phyloP scores from a whole-genome alignment of 2,888 invertebrate species.

The Mongoloraphidia duomilia region DNA sequence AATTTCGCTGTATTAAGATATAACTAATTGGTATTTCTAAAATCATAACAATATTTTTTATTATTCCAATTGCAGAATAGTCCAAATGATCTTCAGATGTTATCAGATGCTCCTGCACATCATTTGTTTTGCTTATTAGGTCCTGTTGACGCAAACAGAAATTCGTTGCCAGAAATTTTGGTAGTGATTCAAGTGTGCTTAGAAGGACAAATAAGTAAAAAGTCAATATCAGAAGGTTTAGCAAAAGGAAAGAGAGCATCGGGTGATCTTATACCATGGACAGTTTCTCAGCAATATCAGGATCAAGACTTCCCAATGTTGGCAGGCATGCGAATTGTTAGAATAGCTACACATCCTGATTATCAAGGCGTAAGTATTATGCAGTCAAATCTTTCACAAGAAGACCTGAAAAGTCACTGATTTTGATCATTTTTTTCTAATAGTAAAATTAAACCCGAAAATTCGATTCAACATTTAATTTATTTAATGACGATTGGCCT shows the following conservation, averaged over 20 bases:
- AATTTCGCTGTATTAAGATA: too few species aligned
- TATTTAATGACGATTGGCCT: too few species aligned
- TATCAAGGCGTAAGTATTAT: slow-evolving; percentile 63
- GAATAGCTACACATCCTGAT: slow-evolving; percentile 97
- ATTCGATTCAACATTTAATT: not conserved
- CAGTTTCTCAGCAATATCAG: slow-evolving; percentile 89
- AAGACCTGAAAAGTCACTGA: not conserved
- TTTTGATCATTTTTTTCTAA: not conserved
- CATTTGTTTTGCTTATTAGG: slow-evolving; percentile 89
- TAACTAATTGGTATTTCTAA: too few species aligned
- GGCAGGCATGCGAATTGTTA: slow-evolving; percentile 78
- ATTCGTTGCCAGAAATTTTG: slow-evolving; percentile 77
- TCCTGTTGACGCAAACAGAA: slow-evolving; percentile 60
- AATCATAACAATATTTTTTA: not conserved
- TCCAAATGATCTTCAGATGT: slow-evolving; percentile 95
- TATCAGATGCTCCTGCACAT: slow-evolving; percentile 98
- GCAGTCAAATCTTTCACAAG: slow-evolving; percentile 2
- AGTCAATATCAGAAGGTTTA: slow-evolving; percentile 61
- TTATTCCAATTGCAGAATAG: slow-evolving; percentile 52
- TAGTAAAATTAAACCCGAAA: not conserved
- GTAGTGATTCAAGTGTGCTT: slow-evolving; percentile 77
- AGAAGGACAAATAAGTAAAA: slow-evolving; percentile 58
- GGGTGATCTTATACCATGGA: slow-evolving; percentile 98
- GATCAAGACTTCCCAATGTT: slow-evolving; percentile 87
- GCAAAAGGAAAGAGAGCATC: slow-evolving; percentile 80